Evolutionary conservation across 2,888 invertebrate species (phyloP), one percentile per base, ranked within the genome.

Genomic region (Ephialtes manifestator): DNA sequence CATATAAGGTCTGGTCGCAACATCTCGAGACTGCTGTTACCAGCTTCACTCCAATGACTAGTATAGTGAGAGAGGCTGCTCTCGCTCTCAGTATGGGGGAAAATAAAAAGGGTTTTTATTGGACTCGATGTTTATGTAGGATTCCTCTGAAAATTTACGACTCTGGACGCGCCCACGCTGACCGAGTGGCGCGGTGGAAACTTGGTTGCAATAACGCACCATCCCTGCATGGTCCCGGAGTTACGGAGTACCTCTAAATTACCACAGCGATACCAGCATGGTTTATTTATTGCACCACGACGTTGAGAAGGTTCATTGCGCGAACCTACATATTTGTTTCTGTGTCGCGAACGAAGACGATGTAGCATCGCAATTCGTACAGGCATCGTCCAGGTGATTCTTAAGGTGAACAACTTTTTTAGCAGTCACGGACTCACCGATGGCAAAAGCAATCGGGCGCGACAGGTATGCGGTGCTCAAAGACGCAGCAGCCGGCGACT

Each of bases 61-160:
- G 53, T 71, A 31, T 15, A 55, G 18, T n/a, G 68, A 31, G 48
- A 31, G 68, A 31, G 48, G 48, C 48, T 68, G 48, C 48, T 68
- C 68, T 72, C 71, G 43, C 39, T 43, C 24, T 53, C 46, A 13
- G 20, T 60, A 60, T 53, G 78, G 78, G 70, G 55, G 70, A 68
- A 78, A 67, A 81, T 51, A 68, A 80, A 80, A 75, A 72, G 53
- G 63, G 51, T 74, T 83, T 81, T 86, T 81, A 81, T 84, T 70
- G 78, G 70, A 76, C 72, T 46, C 75, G 79, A 86, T 81, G 75
- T 86, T 86, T 83, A 84, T 86, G 86, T 78, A 74, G 81, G 71
- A 86, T 83, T 83, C 81, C 78, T 74, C 78, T 51, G 60, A 67
- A 71, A 81, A 84, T 86, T 86, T 86, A 86, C 83, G 83, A 86